These are phyloP conservation scores for Amiota communis DNA, from an alignment of 2,888 invertebrate genomes.

Conservation along the genomic window DNA sequence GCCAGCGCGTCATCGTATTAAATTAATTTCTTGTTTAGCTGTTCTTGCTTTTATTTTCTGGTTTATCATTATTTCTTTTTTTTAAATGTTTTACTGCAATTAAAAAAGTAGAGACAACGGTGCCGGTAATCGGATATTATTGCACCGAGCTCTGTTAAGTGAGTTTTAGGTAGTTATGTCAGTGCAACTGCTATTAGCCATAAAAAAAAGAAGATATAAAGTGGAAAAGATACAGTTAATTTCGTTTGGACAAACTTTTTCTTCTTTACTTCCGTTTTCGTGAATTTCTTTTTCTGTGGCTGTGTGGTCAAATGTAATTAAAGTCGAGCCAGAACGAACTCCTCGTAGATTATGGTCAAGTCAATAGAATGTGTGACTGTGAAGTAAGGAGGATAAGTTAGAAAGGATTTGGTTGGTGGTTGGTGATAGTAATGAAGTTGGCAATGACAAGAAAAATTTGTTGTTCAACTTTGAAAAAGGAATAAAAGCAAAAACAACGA, in stretches of 20 bases:
- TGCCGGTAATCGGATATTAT: slow-evolving; percentile 35
- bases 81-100: slow-evolving; percentile 23
- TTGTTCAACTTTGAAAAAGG: too few relatives aligned
- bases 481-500: too few relatives aligned
- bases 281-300: background rate
- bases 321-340: background rate
- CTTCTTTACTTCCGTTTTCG: background rate
- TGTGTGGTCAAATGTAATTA: slow-evolving; percentile 14
- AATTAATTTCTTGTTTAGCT: slow-evolving; percentile 44
- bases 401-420: too few relatives aligned
- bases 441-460: too few relatives aligned
- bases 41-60: slow-evolving; percentile 33
- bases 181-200: background rate
- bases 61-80: slow-evolving; percentile 12
- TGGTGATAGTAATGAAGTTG: too few relatives aligned
- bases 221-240: slow-evolving; percentile 2
- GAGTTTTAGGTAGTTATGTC: background rate
- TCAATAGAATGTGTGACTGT: too few relatives aligned
- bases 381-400: too few relatives aligned
- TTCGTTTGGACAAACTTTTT: background rate
- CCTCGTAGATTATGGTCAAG: too few relatives aligned
- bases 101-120: background rate
- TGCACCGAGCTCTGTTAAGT: slow-evolving; percentile 2
- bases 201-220: background rate
- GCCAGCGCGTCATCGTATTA: slow-evolving; percentile 36